Conservation (phyloP, 2,113 vertebrate species). For the Pandion haliaetus region DNA sequence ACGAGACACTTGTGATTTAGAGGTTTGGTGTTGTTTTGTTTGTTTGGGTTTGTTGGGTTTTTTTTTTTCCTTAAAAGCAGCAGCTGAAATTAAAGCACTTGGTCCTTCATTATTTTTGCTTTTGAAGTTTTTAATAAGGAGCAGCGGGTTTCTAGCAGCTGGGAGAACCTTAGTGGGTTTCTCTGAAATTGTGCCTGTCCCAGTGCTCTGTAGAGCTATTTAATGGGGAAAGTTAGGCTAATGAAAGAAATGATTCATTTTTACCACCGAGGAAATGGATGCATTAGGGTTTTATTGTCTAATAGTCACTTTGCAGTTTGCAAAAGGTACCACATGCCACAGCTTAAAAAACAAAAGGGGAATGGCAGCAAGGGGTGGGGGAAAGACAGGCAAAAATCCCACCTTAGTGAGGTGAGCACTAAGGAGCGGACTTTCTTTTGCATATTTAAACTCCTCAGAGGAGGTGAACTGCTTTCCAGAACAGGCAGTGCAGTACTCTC, state of each 20-base stretch:
- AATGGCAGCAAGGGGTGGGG: background rate
- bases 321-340: background rate
- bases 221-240: background rate
- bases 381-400: background rate
- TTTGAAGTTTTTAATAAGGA: conserved; percentile 55
- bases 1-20: background rate
- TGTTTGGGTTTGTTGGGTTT: background rate
- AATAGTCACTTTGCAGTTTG: background rate
- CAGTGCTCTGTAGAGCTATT: background rate
- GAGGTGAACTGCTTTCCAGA: background rate
- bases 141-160: background rate
- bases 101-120: background rate
- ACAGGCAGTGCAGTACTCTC: background rate
- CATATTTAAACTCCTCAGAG: background rate
- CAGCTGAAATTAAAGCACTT: background rate
- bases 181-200: background rate
- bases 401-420: background rate
- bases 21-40: background rate
- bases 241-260: conserved; percentile 33
- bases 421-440: background rate
- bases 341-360: background rate
- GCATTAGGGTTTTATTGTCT: background rate
- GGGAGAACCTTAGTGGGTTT: background rate
- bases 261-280: background rate
- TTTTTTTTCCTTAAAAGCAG: background rate